Evolutionary conservation across 2,113 vertebrate genomes (phyloP).

Genomic region (Osmerus mordax): DNA sequence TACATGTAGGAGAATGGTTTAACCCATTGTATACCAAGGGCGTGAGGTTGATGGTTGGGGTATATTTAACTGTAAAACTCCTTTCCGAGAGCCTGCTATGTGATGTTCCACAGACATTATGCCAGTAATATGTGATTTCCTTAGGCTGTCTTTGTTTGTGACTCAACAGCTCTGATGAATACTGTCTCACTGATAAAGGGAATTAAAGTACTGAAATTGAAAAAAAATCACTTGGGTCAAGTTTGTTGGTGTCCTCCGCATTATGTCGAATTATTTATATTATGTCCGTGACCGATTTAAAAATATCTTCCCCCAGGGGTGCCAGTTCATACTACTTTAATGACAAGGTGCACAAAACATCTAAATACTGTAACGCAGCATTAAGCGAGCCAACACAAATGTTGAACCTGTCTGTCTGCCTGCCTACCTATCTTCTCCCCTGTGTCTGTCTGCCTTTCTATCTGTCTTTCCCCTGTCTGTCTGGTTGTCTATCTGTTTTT

Average conservation of each 20-base stretch:
- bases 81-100: constrained; percentile 12
- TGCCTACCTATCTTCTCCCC: too few species aligned
- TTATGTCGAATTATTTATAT: too few species aligned
- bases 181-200: constrained; percentile 36
- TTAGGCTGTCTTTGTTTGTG: constrained; percentile 9
- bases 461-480: background rate
- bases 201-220: constrained; percentile 15
- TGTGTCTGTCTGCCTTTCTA: background rate
- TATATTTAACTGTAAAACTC: constrained; percentile 11
- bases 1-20: background rate
- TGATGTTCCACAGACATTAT: constrained; percentile 7
- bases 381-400: too few species aligned
- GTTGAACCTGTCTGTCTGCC: too few species aligned
- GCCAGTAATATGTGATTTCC: constrained; percentile 11
- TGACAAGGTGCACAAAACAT: too few species aligned
- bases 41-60: background rate
- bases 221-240: background rate
- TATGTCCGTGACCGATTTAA: too few species aligned
- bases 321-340: too few species aligned
- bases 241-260: too few species aligned
- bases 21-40: background rate
- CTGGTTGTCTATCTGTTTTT: background rate
- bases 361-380: too few species aligned
- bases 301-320: too few species aligned
- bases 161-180: constrained; percentile 12